Conservation (phyloP, 2,888 invertebrate species). For the Masnerella sp. region DNA sequence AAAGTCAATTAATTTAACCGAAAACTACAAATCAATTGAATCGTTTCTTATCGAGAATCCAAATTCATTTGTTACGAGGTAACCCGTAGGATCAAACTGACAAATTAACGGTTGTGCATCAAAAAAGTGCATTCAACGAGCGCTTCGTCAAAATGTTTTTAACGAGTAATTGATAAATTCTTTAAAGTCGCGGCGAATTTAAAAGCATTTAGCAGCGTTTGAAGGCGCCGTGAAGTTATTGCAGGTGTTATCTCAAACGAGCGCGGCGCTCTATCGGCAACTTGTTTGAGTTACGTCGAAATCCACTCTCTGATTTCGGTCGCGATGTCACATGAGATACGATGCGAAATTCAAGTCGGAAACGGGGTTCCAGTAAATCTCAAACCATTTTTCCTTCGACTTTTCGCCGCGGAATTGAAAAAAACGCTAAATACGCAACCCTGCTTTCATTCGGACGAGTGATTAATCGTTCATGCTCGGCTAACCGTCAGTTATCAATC, state of each 20-base stretch:
- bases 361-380: too few species aligned
- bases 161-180: constrained; percentile 15
- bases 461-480: constrained; percentile 52
- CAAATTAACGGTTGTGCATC: constrained; percentile 13
- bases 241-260: constrained; percentile 56
- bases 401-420: constrained; percentile 10
- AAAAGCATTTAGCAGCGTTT: constrained; percentile 34
- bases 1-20: constrained; percentile 20
- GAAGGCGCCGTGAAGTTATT: constrained; percentile 43
- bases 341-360: constrained; percentile 30
- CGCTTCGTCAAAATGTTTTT: constrained; percentile 10
- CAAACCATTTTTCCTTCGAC: constrained; percentile 9
- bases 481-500: constrained; percentile 49
- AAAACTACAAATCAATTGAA: constrained; percentile 26
- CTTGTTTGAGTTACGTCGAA: constrained; percentile 61
- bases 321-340: constrained; percentile 46
- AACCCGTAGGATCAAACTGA: constrained; percentile 15
- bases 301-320: constrained; percentile 54
- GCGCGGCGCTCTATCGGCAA: constrained; percentile 41
- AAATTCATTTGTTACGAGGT: constrained; percentile 30
- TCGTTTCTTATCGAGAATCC: constrained; percentile 9
- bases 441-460: constrained; percentile 40
- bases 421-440: constrained; percentile 49
- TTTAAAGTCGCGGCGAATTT: constrained; percentile 18
- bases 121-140: constrained; percentile 22